Percentiles rank a stretch among this genome's conserved stretches.
These are phyloP conservation scores for Strigops habroptila DNA, from an alignment of 2,113 vertebrate genomes.

Conservation along the genomic window DNA sequence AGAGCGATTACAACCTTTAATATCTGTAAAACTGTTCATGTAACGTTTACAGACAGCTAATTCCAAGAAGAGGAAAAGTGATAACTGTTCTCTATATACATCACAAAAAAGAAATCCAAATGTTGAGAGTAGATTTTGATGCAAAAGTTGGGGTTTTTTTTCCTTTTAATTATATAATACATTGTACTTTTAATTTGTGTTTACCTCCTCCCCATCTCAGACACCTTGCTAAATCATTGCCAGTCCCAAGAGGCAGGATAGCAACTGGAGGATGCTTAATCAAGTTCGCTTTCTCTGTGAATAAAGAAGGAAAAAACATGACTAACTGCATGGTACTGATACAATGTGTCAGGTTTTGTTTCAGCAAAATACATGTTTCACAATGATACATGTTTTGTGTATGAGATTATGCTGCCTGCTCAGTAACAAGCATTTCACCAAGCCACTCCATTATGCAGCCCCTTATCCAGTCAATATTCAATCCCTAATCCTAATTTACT, in stretches of 20 bases:
- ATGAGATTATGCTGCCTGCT: background rate
- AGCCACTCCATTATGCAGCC: background rate
- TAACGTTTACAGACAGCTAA: background rate
- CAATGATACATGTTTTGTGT: background rate
- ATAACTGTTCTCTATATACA: background rate
- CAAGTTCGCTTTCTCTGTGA: slow-evolving; percentile 90
- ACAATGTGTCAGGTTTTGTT: background rate
- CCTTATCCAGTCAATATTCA: background rate
- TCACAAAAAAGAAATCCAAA: background rate
- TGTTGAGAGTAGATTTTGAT: background rate
- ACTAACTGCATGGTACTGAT: background rate
- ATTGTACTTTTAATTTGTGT: background rate
- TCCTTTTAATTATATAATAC: background rate
- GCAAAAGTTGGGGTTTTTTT: background rate
- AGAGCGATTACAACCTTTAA: background rate
- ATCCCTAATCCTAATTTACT: background rate
- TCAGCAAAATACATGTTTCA: background rate
- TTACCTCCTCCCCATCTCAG: slow-evolving; percentile 98
- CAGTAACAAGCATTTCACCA: background rate
- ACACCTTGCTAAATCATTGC: slow-evolving; percentile 94
- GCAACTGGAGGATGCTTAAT: slow-evolving; percentile 91
- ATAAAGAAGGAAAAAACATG: slow-evolving; percentile 17
- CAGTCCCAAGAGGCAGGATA: slow-evolving; percentile 94
- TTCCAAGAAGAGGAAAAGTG: background rate
- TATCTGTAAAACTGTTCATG: background rate